These are phyloP conservation scores for Astropecten irregularis DNA, from an alignment of 53 echinoderm and acorn worm species.

Conservation along the genomic window DNA sequence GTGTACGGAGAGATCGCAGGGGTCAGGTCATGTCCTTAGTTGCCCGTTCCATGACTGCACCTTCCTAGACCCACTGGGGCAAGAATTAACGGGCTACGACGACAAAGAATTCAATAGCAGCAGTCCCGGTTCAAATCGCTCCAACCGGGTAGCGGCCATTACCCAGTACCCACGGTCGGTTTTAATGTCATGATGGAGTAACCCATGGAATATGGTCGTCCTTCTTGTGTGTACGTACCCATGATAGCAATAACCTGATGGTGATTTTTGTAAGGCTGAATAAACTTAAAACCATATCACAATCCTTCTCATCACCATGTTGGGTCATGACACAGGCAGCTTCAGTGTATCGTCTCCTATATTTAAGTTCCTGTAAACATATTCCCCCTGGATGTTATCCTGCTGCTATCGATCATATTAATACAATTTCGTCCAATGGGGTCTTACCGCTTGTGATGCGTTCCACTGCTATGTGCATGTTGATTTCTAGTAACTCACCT, in stretches of 20 bases:
- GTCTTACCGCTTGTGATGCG: conserved; percentile 15
- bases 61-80: conserved; percentile 12
- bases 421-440: conserved; percentile 25
- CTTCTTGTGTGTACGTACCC: too few relatives aligned
- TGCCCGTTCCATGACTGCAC: conserved; percentile 43
- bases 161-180: too few relatives aligned
- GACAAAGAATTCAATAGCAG: conserved; percentile 2
- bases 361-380: too few relatives aligned
- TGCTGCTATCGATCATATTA: conserved; percentile 41
- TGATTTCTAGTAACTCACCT: conserved; percentile 26
- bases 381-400: conserved; percentile 14
- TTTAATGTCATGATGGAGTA: too few relatives aligned
- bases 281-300: too few relatives aligned
- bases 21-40: conserved; percentile 59
- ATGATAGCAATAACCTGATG: too few relatives aligned
- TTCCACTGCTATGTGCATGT: conserved; percentile 4
- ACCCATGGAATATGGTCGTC: too few relatives aligned
- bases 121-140: neutral
- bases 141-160: too few relatives aligned
- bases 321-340: conserved; percentile 15
- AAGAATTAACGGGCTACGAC: conserved; percentile 3
- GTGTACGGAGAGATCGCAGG: neutral
- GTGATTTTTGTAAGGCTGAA: too few relatives aligned
- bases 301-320: conserved; percentile 5
- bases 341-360: too few relatives aligned